Conservation (phyloP, 2,888 invertebrate species). For the Anthophora plumipes region DNA sequence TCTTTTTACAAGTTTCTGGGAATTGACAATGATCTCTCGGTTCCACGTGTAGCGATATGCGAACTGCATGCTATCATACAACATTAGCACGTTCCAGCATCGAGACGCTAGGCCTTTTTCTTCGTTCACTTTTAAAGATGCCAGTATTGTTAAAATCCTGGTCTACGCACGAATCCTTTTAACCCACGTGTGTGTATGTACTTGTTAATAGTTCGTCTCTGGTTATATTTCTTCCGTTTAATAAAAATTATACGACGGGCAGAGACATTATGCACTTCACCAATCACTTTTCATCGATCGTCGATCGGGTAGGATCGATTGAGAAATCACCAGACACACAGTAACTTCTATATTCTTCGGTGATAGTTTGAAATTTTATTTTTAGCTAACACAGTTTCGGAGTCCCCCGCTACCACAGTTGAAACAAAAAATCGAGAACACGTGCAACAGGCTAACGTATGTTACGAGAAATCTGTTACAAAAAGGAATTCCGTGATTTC, state of each 20-base stretch:
- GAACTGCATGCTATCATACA: conserved; percentile 88
- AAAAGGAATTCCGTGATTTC: not conserved
- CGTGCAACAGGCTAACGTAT: conserved; percentile 56
- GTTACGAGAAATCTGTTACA: conserved; percentile 34
- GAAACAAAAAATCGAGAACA: conserved; percentile 17
- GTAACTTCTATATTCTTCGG: not conserved
- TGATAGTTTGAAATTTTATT: not conserved
- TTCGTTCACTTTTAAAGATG: conserved; percentile 74
- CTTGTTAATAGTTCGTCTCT: not conserved
- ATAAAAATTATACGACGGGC: conserved; percentile 30
- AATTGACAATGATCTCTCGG: conserved; percentile 96
- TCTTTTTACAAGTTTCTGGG: conserved; percentile 96
- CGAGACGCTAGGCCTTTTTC: conserved; percentile 78
- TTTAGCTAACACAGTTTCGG: not conserved
- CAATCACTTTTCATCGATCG: conserved; percentile 47
- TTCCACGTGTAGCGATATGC: conserved; percentile 96
- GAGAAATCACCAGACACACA: conserved; percentile 15
- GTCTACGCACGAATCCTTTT: conserved; percentile 18
- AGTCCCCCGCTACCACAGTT: not conserved
- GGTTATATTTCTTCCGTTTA: not conserved
- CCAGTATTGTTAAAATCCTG: conserved; percentile 72
- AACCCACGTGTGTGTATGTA: not conserved
- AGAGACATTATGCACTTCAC: conserved; percentile 38
- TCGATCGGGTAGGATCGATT: conserved; percentile 33
- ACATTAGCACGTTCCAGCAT: conserved; percentile 84